phyloP scores from a whole-genome alignment of 2,888 invertebrate species.

The Acronicta aceris region DNA sequence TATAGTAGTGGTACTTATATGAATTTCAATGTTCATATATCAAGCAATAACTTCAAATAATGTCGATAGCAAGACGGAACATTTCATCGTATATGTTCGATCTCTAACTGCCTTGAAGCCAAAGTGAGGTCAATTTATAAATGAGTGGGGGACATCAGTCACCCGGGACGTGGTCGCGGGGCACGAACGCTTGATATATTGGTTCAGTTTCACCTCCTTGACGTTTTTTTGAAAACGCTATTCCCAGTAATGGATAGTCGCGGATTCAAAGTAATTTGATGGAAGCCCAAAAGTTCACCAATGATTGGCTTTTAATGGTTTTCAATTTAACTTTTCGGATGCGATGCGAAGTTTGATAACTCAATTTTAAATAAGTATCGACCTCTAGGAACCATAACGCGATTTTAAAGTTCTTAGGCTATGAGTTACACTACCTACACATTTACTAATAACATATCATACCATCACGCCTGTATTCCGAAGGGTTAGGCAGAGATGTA shows the following conservation, averaged over 20 bases:
- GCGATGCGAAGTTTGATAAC: conserved; percentile 74
- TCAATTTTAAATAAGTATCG: conserved; percentile 69
- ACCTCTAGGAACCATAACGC: conserved; percentile 39
- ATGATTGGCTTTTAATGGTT: conserved; percentile 80
- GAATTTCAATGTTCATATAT: conserved; percentile 10
- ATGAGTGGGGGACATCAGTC: conserved; percentile 81
- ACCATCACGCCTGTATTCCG: no score
- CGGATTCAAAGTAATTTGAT: conserved; percentile 73
- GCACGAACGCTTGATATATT: conserved; percentile 79
- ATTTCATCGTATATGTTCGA: conserved; percentile 59
- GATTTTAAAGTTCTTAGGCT: conserved; percentile 29
- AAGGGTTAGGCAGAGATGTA: no score
- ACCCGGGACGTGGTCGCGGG: conserved; percentile 67
- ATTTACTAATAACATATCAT: no score
- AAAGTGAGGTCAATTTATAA: conserved; percentile 84
- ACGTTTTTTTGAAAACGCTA: conserved; percentile 80
- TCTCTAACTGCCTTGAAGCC: conserved; percentile 66
- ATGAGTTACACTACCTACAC: conserved; percentile 4
- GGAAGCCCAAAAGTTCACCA: conserved; percentile 69
- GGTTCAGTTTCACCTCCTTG: conserved; percentile 76
- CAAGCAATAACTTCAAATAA: conserved; percentile 39
- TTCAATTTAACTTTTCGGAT: conserved; percentile 81
- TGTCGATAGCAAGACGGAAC: conserved; percentile 40
- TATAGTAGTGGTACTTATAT: no score
- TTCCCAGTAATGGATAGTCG: conserved; percentile 76